Percentiles rank a stretch among this genome's conserved stretches.
Conservation (phyloP, 2,797 vertebrate species). For the Cynopterus sphinx region DNA sequence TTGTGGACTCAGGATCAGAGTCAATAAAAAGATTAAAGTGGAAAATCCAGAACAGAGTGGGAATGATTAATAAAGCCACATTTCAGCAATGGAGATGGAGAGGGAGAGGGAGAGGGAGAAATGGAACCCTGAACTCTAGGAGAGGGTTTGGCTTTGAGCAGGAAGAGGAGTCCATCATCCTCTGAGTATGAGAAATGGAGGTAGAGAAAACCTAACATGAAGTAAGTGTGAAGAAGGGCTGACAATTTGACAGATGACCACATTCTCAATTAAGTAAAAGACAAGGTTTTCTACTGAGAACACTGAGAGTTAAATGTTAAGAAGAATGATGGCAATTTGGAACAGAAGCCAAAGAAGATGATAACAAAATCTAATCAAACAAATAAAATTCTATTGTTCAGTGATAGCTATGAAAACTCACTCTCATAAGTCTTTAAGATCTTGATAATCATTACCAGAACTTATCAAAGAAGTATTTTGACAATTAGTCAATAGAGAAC, state of each 20-base stretch:
- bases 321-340: neutral
- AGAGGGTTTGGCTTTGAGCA: neutral
- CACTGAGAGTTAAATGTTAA: neutral
- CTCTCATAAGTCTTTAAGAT: neutral
- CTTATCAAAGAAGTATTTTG: neutral
- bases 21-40: neutral
- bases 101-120: neutral
- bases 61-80: neutral
- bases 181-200: neutral
- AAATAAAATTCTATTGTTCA: neutral
- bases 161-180: neutral
- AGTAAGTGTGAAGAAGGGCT: neutral
- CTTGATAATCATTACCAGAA: neutral
- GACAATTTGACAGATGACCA: neutral
- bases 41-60: neutral
- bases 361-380: neutral
- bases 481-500: neutral
- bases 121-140: neutral
- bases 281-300: neutral
- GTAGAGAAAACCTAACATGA: neutral
- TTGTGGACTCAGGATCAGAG: neutral
- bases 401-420: neutral
- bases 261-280: neutral
- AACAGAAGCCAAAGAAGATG: neutral
- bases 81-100: rapidly evolving